Evolutionary conservation across 2,888 invertebrate genomes (phyloP), one percentile per base, ranked within the genome.

Genomic region (Sipunculus nudus): DNA sequence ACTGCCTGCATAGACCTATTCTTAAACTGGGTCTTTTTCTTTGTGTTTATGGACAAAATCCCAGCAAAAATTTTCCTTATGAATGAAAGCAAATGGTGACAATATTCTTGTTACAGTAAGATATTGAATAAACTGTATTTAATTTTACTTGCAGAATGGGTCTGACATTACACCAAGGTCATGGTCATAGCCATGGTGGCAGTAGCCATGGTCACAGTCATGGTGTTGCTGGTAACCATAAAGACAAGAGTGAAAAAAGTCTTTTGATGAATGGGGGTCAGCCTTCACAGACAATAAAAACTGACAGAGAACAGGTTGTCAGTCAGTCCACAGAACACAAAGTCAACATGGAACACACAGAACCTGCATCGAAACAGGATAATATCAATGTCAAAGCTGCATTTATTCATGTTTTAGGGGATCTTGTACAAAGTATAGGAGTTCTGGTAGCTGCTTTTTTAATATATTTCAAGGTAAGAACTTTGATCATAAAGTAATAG

Each of bases 381-480:
- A 82, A 82, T 65, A 80, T 82, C 46, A 81, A 81, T 61, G 78
- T 82, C n/a, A 66, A 81, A 35, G 82, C 82, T 40, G 82, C 82
- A 1, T 78, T 82, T 64, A 79, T 82, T 45, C 82, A 82, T 63
- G 80, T 82, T 1, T 62, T 82, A 10, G 82, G 82, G 16, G 82
- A 82, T 63, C 75, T 82, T 26, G 75, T 82, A 53, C 82, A 82
- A 58, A 81, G 80, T 58, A 28, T 81, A 2, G 82, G 82, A 8
- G 81, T 82, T 4, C 63, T 82, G 26, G 60, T 80, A 1, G 80
- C 82, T 3, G 76, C 80, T 4, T 63, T 77, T 4, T 77, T 80
- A 29, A 79, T 81, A 21, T 78, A 79, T 64, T 70, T 76, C 32
- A 76, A 70, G 64, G 81, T 81, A 68, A 70, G 75, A 61, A 23